These are phyloP conservation scores for Coelogynopora nodosa DNA, from an alignment of 2,888 invertebrate species.

Conservation along the genomic window DNA sequence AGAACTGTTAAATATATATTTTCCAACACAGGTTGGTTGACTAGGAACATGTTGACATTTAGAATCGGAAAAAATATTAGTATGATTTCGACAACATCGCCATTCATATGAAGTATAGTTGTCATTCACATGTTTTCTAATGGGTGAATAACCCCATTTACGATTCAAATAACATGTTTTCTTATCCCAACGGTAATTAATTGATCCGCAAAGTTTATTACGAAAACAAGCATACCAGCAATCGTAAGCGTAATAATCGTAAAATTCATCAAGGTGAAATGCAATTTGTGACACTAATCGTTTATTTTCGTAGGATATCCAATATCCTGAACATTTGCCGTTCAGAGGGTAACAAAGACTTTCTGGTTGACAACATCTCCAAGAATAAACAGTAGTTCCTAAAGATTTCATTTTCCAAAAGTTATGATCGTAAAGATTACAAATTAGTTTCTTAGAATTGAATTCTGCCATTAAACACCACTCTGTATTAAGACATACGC, in stretches of 20 bases:
- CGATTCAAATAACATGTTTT: neutral
- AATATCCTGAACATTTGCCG: neutral
- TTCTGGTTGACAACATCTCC: neutral
- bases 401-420: neutral
- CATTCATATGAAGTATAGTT: neutral
- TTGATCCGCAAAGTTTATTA: neutral
- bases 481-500: neutral
- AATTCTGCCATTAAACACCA: neutral
- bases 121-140: neutral
- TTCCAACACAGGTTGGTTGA: neutral
- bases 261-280: neutral
- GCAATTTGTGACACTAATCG: neutral
- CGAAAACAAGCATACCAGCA: neutral
- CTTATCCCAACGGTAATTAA: neutral
- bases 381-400: neutral
- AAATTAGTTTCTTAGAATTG: neutral
- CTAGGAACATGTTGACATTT: neutral
- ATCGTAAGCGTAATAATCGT: neutral
- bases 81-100: neutral
- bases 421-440: neutral
- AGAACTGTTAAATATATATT: neutral
- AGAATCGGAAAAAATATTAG: neutral
- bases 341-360: neutral
- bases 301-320: neutral
- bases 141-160: neutral